Evolutionary conservation across 2,797 vertebrate species (phyloP).

Genomic region (Linurgus olivaceus): DNA sequence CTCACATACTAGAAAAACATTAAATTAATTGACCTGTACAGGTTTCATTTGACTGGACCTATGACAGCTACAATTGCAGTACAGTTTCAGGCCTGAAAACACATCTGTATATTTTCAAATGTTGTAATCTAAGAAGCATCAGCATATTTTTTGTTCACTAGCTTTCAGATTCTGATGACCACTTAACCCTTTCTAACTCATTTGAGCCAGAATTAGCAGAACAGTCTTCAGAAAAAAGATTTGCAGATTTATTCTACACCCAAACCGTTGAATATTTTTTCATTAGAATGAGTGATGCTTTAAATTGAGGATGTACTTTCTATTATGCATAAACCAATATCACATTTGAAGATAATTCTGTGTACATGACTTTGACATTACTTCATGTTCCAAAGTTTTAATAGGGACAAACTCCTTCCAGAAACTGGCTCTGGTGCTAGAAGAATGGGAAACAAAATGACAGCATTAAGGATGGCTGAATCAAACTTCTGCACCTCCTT

Average conservation of each 20-base stretch:
- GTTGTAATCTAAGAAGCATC: neutral
- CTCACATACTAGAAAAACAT: neutral
- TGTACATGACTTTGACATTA: neutral
- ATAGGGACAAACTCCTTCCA: neutral
- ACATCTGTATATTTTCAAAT: slow-evolving; percentile 3
- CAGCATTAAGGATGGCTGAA: fast-evolving
- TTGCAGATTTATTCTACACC: neutral
- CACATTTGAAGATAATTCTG: neutral
- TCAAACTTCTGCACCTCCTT: neutral
- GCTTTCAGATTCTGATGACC: neutral
- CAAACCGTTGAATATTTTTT: neutral
- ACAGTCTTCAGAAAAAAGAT: neutral
- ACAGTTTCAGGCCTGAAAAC: slow-evolving; percentile 31
- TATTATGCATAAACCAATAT: neutral
- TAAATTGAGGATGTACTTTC: neutral
- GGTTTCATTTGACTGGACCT: slow-evolving; percentile 52
- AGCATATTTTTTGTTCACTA: neutral
- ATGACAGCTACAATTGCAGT: slow-evolving; percentile 44
- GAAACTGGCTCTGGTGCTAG: neutral
- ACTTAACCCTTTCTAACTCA: neutral
- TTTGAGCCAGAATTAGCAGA: neutral
- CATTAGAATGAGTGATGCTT: neutral
- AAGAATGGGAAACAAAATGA: neutral
- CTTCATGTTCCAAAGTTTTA: neutral
- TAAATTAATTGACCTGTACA: slow-evolving; percentile 60